phyloP scores from a whole-genome alignment of 2,797 vertebrate genomes.

The Cheirogaleus major region DNA sequence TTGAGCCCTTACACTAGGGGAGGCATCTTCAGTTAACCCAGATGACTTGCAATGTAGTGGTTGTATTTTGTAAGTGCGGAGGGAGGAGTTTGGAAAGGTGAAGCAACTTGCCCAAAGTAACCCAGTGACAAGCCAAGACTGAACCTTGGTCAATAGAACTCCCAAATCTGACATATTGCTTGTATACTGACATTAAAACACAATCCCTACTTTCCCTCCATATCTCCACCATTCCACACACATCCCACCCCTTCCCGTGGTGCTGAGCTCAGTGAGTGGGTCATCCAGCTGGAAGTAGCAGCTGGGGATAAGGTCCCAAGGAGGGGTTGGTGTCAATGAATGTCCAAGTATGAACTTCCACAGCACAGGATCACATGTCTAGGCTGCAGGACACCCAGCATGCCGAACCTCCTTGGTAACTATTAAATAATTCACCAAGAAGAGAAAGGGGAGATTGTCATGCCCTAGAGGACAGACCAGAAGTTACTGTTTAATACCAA shows the following conservation, averaged over 20 bases:
- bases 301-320: neutral
- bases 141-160: neutral
- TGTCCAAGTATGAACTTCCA: neutral
- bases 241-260: neutral
- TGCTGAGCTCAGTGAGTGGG: neutral
- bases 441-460: neutral
- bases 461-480: neutral
- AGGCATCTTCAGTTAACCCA: neutral
- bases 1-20: neutral
- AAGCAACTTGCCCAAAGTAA: neutral
- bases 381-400: neutral
- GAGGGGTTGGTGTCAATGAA: neutral
- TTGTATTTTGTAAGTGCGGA: neutral
- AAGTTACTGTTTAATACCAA: neutral
- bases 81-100: neutral
- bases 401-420: neutral
- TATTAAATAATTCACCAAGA: neutral
- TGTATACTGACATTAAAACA: neutral
- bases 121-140: neutral
- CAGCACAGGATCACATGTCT: neutral
- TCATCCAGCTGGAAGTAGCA: neutral
- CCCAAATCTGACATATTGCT: neutral
- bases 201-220: neutral
- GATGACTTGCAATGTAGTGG: neutral
- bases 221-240: neutral